phyloP scores from a whole-genome alignment of 2,113 vertebrate genomes.

The Paracanthobrama guichenoti region DNA sequence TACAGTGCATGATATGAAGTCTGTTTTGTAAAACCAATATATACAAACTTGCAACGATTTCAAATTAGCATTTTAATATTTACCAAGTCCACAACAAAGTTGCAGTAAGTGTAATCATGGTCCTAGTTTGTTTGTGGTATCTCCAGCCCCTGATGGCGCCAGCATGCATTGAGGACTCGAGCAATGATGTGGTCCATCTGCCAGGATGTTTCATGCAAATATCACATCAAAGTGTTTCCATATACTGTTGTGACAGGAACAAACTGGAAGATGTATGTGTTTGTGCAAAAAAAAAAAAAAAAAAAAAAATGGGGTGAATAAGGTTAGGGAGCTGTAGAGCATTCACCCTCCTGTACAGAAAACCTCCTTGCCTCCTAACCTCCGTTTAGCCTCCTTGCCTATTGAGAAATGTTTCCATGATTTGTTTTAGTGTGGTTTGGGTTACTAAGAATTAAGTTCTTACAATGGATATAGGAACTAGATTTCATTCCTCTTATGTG shows the following conservation, averaged over 20 bases:
- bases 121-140: not conserved
- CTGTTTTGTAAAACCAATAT: not conserved
- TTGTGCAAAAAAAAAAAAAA: not conserved
- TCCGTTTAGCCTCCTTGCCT: not conserved
- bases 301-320: not conserved
- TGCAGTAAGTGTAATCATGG: not conserved
- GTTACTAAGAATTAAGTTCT: not conserved
- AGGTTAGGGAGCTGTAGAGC: not conserved
- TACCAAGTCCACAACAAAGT: not conserved
- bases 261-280: not conserved
- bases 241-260: not conserved
- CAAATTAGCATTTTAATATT: not conserved
- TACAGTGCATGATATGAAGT: not conserved
- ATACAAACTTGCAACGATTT: not conserved
- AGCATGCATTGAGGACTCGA: not conserved
- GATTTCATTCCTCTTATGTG: not conserved
- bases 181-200: not conserved
- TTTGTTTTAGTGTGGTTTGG: not conserved
- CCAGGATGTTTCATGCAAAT: not conserved
- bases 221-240: not conserved
- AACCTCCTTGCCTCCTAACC: not conserved
- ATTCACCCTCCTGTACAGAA: not conserved
- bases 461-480: constrained; percentile 16
- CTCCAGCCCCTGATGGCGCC: not conserved
- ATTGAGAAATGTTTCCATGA: not conserved